phyloP scores from a whole-genome alignment of 2,113 vertebrate species.

The Otis tarda region DNA sequence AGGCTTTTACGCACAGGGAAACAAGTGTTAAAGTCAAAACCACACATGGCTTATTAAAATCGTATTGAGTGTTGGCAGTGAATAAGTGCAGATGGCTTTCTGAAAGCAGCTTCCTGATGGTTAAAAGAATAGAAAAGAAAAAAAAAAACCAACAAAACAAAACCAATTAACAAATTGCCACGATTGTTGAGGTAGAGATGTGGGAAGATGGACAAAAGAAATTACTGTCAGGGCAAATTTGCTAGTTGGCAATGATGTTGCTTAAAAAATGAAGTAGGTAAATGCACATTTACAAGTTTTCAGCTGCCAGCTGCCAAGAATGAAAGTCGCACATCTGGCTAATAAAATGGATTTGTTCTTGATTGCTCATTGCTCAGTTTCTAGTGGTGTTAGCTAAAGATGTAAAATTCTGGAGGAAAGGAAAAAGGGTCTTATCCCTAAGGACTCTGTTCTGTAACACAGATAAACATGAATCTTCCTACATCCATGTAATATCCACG shows the following conservation, averaged over 20 bases:
- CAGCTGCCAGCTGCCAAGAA: conserved; percentile 44
- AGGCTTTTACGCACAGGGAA: conserved; percentile 31
- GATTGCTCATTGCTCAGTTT: background rate
- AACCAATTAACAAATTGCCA: conserved; percentile 26
- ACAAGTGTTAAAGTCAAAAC: conserved; percentile 54
- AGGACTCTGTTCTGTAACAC: background rate
- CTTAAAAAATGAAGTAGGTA: conserved; percentile 45
- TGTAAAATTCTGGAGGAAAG: background rate
- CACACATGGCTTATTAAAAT: conserved; percentile 61
- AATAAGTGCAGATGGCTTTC: conserved; percentile 57
- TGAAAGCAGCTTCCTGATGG: conserved; percentile 61
- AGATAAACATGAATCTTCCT: background rate
- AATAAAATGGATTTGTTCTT: conserved; percentile 48
- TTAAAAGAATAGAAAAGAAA: conserved; percentile 59
- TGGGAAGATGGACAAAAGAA: conserved; percentile 23
- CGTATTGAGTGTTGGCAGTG: conserved; percentile 29
- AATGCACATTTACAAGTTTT: conserved; percentile 50
- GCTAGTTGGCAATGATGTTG: background rate
- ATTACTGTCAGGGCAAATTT: conserved; percentile 37
- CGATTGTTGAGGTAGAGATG: conserved; percentile 18
- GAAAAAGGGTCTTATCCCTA: background rate
- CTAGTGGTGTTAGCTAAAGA: background rate
- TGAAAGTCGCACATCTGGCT: conserved; percentile 47
- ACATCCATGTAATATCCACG: background rate
- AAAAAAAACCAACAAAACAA: background rate